These are phyloP conservation scores for Myiozetetes cayanensis DNA, from an alignment of 2,113 vertebrate species.

Conservation along the genomic window DNA sequence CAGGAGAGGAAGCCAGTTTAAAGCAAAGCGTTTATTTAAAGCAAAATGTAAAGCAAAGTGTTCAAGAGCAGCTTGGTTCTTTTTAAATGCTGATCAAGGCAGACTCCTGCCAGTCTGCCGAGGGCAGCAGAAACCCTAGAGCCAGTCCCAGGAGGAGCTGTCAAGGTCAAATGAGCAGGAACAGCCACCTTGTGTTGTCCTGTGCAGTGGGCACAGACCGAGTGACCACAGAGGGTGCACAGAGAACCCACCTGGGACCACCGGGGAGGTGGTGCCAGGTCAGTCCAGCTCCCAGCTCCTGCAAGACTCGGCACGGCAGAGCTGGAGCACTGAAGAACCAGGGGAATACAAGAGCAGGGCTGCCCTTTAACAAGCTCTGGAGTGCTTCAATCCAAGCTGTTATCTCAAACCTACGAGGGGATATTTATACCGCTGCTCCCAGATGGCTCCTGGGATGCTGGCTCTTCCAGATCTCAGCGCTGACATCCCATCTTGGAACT, in stretches of 20 bases:
- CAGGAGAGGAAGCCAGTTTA: background rate
- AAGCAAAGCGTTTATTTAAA: background rate
- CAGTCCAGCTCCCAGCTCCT: background rate
- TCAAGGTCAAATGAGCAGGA: background rate
- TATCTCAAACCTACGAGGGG: slow-evolving; percentile 8
- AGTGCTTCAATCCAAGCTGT: slow-evolving; percentile 12
- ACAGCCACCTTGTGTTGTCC: background rate
- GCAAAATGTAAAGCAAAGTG: background rate
- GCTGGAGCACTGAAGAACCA: background rate
- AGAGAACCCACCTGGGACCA: background rate
- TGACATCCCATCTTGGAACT: slow-evolving; percentile 33
- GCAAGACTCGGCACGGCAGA: background rate
- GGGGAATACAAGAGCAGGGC: background rate
- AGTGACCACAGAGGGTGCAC: background rate
- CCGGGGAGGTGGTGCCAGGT: background rate
- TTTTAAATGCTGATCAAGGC: slow-evolving; percentile 4
- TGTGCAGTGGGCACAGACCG: fast-evolving
- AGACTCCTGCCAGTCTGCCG: slow-evolving; percentile 46
- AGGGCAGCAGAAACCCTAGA: slow-evolving; percentile 50
- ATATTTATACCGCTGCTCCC: slow-evolving; percentile 43
- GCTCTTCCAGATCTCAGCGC: background rate
- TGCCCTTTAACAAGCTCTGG: slow-evolving; percentile 35
- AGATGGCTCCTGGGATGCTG: slow-evolving; percentile 32
- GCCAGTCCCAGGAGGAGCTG: background rate
- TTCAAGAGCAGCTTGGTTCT: background rate